Base-by-base conservation (phyloP, 2,888 invertebrate species). In the Himalopsyche kuldschensis region DNA sequence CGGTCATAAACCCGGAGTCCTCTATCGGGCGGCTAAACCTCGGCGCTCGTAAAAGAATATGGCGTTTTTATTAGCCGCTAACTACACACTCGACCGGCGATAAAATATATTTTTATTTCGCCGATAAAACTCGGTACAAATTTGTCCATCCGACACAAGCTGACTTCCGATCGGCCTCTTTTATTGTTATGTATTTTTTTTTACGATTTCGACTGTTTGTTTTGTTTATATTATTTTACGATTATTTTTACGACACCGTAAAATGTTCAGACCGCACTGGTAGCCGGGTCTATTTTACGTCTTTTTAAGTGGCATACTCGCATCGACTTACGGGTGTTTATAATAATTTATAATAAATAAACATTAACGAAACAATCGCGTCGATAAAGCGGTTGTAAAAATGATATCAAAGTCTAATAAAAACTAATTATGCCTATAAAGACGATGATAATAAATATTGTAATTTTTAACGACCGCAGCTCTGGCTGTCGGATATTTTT, bases 181-280 rank as follows among this genome's bases (percentile, higher is more conserved):
- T 69, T 69, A 69, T 69, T 69, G 69, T 69, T 69, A 30, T 69
- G 69, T 80, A 76, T 79, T 82, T 78, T 41, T 78, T 41, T 83
- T 83, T 82, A 82, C 77, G 80, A 78, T 76, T 69, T 27, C 41
- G 20, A 63, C 15, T 80, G 76, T 81, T 76, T 84, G 79, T 84
- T 82, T 84, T 84, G 79, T 85, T 69, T 82, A 79, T 91, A 91
- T 90, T 91, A 69, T 69, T 91, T 92, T 91, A 92, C 91, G 91
- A 91, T 91, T 91, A 91, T 92, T 92, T 69, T 92, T 91, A 91
- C 90, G 91, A 91, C 89, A 90, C 90, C 82, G 84, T 84, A 79
- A 84, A 77, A 48, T 90, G 91, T 91, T 90, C 91, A 90, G 84
- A 69, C 69, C 69, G 11, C 30, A 69, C 69, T 69, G 15, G 27